Evolutionary conservation across 2,113 vertebrate species (phyloP), one percentile per base, ranked within the genome.

Genomic region (Tympanuchus pallidicinctus): DNA sequence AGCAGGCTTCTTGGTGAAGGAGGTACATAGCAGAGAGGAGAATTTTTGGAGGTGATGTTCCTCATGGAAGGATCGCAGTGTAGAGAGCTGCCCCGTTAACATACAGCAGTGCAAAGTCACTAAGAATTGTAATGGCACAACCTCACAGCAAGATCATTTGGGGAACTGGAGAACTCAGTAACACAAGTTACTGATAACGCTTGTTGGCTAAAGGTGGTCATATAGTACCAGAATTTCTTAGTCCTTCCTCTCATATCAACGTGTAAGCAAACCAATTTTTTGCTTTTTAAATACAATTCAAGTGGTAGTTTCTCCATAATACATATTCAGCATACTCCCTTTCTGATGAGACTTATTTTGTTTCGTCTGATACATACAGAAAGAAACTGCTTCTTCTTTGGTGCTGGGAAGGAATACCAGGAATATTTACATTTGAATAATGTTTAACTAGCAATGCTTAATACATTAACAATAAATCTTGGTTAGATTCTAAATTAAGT

Each of bases 351-450:
- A 40, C 81, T 47, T 89, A 36, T 70, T 85, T 78, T 69, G 57
- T 94, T 94, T 79, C 30, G 24, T 74, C 92, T 86, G 76, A 42
- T 86, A 48, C 24, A 16, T 28, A 22, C 56, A 48, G 66, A 81
- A 78, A 93, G 69, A 91, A 94, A 86, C 27, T 36, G 28, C 50
- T 86, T 61, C 54, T 91, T 90, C 76, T 38, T 38, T 38, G 66
- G 65, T 94, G 87, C 87, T 86, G 75, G 75, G 82, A 88, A 93
- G 61, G 76, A 88, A 56, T 88, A 96, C 43, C 0, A 0, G 56
- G 79, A 94, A 74, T 96, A 93, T 94, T 96, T 93, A 94, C 92
- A 93, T 93, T 94, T 92, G 88, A 96, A 85, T 97, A 95, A 95
- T 96, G 89, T 92, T 96, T 96, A 97, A 93, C 87, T 85, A 94